Percentiles rank a stretch among this genome's conserved stretches.
Evolutionary conservation across 1,140 invertebrate species (phyloP).

Genomic region (Lepidurus packardi): DNA sequence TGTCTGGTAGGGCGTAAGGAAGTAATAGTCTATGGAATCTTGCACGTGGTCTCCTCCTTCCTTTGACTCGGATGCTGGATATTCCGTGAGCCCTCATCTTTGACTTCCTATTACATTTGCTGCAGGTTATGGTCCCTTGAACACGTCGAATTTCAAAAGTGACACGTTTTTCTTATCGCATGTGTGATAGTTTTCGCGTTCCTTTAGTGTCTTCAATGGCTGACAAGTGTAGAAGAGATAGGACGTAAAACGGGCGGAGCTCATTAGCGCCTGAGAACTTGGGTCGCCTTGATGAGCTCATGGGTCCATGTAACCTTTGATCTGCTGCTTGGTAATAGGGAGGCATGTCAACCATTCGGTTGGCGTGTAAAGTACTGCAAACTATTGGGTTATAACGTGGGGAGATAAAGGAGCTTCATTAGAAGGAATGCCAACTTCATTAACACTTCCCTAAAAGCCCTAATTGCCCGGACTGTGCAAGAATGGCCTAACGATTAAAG

Average conservation of each 20-base stretch:
- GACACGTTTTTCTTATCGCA: constrained; percentile 21
- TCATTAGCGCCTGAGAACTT: constrained; percentile 6
- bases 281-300: constrained; percentile 10
- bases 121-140: constrained; percentile 18
- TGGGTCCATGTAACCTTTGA: constrained; percentile 14
- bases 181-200: neutral
- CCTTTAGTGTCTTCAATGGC: constrained; percentile 5
- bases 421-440: constrained; percentile 21
- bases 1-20: constrained; percentile 18
- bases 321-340: neutral
- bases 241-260: constrained; percentile 17
- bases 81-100: neutral
- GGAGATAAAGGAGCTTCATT: neutral
- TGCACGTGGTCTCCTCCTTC: neutral
- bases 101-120: neutral
- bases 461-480: constrained; percentile 6
- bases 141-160: constrained; percentile 9
- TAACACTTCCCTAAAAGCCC: constrained; percentile 21
- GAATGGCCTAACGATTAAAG: neutral
- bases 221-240: constrained; percentile 19
- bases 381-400: neutral
- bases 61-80: too few relatives aligned
- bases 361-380: neutral
- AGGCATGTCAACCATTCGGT: constrained; percentile 12
- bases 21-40: constrained; percentile 13